phyloP scores from a whole-genome alignment of 1,140 invertebrate genomes.

The Chironomus tepperi region DNA sequence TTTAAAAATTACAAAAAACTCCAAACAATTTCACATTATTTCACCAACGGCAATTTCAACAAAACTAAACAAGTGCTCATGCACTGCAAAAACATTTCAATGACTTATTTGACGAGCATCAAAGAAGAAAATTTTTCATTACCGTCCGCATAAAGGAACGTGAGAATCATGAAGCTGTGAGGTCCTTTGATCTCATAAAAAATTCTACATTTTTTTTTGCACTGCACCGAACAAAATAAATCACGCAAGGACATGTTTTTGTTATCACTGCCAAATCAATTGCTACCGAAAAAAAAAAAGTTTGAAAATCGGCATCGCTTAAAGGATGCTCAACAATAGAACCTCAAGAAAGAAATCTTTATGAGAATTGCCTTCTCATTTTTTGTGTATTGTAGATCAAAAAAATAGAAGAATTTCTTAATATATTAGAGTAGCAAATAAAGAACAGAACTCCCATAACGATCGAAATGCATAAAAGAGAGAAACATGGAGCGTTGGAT shows the following conservation, averaged over 20 bases:
- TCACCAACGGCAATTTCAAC: too few relatives aligned
- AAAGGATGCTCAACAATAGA: background rate
- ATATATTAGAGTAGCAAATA: background rate
- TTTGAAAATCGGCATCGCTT: background rate
- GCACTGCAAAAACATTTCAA: too few relatives aligned
- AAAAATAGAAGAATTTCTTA: background rate
- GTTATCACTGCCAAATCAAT: constrained; percentile 7
- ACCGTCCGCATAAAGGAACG: background rate
- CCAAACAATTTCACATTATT: too few relatives aligned
- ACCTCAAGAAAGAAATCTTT: constrained; percentile 1
- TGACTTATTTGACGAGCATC: too few relatives aligned
- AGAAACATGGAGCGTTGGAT: constrained; percentile 18
- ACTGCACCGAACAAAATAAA: background rate
- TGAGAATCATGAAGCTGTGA: background rate
- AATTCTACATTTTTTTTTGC: background rate
- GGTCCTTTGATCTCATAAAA: background rate
- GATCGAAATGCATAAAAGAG: constrained; percentile 2
- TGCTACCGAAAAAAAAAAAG: background rate
- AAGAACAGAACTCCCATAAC: constrained; percentile 18
- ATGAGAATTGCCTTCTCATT: constrained; percentile 3
- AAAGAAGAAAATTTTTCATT: too few relatives aligned
- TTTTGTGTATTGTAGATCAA: background rate
- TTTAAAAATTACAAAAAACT: too few relatives aligned
- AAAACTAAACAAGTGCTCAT: too few relatives aligned
- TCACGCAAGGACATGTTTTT: constrained; percentile 12